A percentile compares a stretch with the other conserved stretches of the same genome.
These are phyloP conservation scores for Uloborus diversus DNA, from an alignment of 1,140 invertebrate genomes.

Conservation along the genomic window DNA sequence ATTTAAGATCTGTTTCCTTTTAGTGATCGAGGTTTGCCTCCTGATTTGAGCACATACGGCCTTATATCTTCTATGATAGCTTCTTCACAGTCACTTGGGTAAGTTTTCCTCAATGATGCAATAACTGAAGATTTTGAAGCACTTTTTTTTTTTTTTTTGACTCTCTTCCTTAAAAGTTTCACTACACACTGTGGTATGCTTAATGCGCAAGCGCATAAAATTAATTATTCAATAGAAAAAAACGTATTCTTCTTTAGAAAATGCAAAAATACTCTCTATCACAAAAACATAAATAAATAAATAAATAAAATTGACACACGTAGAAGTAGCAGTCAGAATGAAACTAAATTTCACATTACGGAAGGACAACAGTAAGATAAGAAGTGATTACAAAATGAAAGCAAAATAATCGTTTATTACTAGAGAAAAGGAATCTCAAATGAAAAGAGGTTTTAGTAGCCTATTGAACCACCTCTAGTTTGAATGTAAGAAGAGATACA, in stretches of 20 bases:
- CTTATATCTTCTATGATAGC: constrained; percentile 88
- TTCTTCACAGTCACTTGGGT: constrained; percentile 82
- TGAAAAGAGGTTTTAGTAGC: too few species aligned
- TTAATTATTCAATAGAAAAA: neutral
- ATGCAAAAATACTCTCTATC: neutral
- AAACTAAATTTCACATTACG: too few species aligned
- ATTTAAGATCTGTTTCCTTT: neutral
- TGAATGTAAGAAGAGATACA: too few species aligned
- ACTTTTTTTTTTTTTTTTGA: neutral
- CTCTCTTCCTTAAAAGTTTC: neutral
- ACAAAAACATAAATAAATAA: too few species aligned
- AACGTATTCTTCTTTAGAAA: neutral
- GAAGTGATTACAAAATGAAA: too few species aligned
- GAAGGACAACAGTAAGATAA: too few species aligned
- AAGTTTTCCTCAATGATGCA: neutral
- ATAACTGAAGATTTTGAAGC: neutral
- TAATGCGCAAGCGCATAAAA: neutral
- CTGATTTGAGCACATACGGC: constrained; percentile 83
- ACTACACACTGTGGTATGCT: neutral
- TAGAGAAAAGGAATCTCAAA: too few species aligned
- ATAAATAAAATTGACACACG: too few species aligned
- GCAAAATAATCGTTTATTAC: too few species aligned
- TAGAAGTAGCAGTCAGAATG: too few species aligned
- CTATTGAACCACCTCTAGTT: too few species aligned
- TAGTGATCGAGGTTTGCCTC: constrained; percentile 73